phyloP scores from a whole-genome alignment of 2,113 vertebrate genomes.

The Alligator sinensis region DNA sequence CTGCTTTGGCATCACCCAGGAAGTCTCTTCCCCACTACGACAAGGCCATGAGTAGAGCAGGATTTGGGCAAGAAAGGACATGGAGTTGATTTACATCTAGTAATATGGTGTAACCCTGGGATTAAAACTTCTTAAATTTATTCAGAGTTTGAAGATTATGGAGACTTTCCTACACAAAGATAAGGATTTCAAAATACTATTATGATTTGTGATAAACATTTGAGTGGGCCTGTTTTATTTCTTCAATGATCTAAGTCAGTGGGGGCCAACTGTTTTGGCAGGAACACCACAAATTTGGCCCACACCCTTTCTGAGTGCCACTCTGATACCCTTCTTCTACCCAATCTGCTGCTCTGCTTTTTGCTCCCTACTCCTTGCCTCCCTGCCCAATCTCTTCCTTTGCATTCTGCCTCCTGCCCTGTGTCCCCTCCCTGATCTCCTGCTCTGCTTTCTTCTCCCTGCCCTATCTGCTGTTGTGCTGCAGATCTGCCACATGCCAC shows the following conservation, averaged over 20 bases:
- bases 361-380: too few species aligned
- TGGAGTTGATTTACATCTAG: constrained; percentile 26
- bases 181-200: background rate
- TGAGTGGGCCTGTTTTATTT: background rate
- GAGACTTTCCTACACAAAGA: background rate
- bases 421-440: too few species aligned
- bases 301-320: too few species aligned
- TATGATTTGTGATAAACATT: background rate
- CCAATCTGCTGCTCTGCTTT: too few species aligned
- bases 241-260: background rate
- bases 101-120: constrained; percentile 14
- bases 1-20: background rate
- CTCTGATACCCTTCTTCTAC: too few species aligned
- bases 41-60: background rate
- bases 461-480: too few species aligned
- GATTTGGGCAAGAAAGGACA: constrained; percentile 25
- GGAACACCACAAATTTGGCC: too few species aligned
- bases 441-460: too few species aligned
- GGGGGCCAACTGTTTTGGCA: background rate
- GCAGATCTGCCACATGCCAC: too few species aligned
- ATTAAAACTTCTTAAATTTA: constrained; percentile 1
- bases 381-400: too few species aligned
- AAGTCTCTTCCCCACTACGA: constrained; percentile 25
- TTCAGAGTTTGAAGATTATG: background rate
- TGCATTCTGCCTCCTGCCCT: too few species aligned